Evolutionary conservation across 2,888 invertebrate genomes (phyloP).

Genomic region (Athalia rosae): DNA sequence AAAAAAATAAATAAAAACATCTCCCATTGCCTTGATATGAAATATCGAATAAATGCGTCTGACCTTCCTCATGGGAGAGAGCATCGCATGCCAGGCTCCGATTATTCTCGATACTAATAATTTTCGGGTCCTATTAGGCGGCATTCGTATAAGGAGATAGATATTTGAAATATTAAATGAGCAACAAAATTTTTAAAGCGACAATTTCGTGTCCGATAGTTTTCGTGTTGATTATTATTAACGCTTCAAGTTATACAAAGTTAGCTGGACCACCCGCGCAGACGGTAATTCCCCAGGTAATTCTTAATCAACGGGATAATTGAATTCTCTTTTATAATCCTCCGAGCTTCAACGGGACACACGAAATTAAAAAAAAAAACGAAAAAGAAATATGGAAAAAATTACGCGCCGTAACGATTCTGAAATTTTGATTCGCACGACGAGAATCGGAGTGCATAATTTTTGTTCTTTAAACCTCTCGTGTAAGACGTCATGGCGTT

Average conservation of each 20-base stretch:
- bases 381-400: too few species aligned
- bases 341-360: too few species aligned
- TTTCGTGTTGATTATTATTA: constrained; percentile 26
- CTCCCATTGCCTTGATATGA: too few species aligned
- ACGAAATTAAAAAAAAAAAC: too few species aligned
- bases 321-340: not conserved
- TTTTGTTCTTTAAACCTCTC: too few species aligned
- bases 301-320: not conserved
- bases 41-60: not conserved
- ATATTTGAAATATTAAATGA: constrained; percentile 38
- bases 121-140: not conserved
- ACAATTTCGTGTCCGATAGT: constrained; percentile 35
- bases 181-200: constrained; percentile 31
- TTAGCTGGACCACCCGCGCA: constrained; percentile 36
- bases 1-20: too few species aligned
- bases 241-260: constrained; percentile 27
- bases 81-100: not conserved
- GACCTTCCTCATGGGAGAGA: not conserved
- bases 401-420: too few species aligned
- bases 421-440: too few species aligned
- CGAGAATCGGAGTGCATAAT: too few species aligned
- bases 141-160: constrained; percentile 21
- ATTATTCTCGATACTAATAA: not conserved
- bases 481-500: too few species aligned
- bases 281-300: not conserved